These are phyloP conservation scores for Agelaius phoeniceus DNA, from an alignment of 2,113 vertebrate genomes.

Conservation along the genomic window DNA sequence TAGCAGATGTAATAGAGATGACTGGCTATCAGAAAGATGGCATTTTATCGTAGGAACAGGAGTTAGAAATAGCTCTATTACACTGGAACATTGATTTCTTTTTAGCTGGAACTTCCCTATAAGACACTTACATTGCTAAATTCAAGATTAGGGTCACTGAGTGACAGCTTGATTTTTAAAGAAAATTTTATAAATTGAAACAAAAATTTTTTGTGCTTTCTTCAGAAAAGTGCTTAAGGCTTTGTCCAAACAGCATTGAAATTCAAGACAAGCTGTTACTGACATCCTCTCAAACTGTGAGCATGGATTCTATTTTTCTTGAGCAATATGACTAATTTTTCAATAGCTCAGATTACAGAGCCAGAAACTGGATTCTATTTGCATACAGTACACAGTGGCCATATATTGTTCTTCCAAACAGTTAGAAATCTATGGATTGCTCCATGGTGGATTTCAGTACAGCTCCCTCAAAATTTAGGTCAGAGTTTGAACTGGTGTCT, in stretches of 20 bases:
- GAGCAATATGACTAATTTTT: not conserved
- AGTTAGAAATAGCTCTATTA: not conserved
- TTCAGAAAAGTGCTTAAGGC: not conserved
- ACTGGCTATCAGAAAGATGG: not conserved
- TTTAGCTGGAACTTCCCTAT: not conserved
- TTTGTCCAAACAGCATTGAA: slow-evolving; percentile 13
- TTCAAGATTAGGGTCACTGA: not conserved
- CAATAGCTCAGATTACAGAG: not conserved
- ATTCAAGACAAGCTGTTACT: slow-evolving; percentile 11
- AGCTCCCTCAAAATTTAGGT: not conserved
- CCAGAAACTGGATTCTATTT: not conserved
- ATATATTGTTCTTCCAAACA: not conserved
- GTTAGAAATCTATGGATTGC: not conserved
- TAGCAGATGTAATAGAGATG: not conserved
- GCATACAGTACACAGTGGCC: not conserved
- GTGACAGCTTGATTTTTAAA: not conserved
- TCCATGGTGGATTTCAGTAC: not conserved
- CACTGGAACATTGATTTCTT: not conserved
- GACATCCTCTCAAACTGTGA: not conserved
- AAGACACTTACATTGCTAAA: not conserved
- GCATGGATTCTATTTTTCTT: not conserved
- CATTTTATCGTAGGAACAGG: not conserved
- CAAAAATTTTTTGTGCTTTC: not conserved
- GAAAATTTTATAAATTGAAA: not conserved
- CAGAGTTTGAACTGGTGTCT: not conserved